Evolutionary conservation across 2,888 invertebrate genomes (phyloP), one percentile per base, ranked within the genome.

Genomic region (Amblyjoppa fuscipennis): DNA sequence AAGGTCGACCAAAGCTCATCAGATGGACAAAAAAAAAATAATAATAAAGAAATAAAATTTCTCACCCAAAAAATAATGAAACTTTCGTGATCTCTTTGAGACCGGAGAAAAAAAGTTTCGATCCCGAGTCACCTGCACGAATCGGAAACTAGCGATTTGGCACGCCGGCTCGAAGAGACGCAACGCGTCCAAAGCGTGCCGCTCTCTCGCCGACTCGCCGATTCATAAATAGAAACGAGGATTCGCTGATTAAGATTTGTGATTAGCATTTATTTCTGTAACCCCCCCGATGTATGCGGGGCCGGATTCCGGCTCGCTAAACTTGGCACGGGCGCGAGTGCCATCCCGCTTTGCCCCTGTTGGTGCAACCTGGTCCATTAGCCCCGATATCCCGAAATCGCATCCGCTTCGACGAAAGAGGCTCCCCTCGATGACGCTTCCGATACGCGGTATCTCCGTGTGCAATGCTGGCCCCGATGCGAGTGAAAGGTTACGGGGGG

Each of bases 181-280:
- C 64, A 66, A 69, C 51, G 31, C 51, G 34, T 31, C 28, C n/a
- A 64, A 75, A 49, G 11, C 49, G 64, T 59, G 61, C 75, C 31
- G 25, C 64, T 31, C 70, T 59, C 59, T 64, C 73, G 20, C 20
- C 49, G 45, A 41, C 41, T 9, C 41, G 34, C 66, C 34, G 59
- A 64, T 59, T 75, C 70, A 85, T 77, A 85, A 85, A 88, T 83
- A 82, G 80, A 66, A 80, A 79, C 82, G 87, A 82, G 89, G 89
- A 90, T 90, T 84, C 87, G 89, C 89, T 91, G 92, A 93, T 93
- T 93, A 92, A 93, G 92, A 93, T 90, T 92, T 89, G 90, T 91
- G 91, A 93, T 93, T 93, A 93, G 91, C 85, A 88, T 93, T 93
- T 93, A 93, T 93, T 93, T 93, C 88, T 90, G 92, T 92, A 91